Evolutionary conservation across 1,140 invertebrate species (phyloP), one percentile per base, ranked within the genome.

Genomic region (Charaxes varanes): DNA sequence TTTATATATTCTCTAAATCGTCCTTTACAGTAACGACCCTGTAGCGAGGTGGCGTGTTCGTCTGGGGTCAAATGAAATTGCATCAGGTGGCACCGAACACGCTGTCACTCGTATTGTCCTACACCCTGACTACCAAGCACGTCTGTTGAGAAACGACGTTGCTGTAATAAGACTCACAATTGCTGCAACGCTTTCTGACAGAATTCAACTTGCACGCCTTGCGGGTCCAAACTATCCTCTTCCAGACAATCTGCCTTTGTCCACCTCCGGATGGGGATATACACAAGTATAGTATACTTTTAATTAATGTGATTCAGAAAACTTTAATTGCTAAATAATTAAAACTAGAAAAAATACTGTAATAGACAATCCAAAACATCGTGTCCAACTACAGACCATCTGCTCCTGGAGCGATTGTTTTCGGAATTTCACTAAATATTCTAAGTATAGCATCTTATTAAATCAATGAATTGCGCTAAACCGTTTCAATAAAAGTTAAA

Each of bases 261-360:
- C 62, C 8, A 77, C 87, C 1, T 78, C 81, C n/a, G 88, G 88
- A 27, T 90, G 87, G 88, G 88, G 88, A 14, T 62, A 76, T 17
- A 46, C 70, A 6, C 48, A 55, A 38, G 85, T 87, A 54, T n/a
- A n/a, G n/a, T n/a, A n/a, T n/a, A n/a, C n/a, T n/a, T n/a, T n/a
- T n/a, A n/a, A n/a, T n/a, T n/a, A n/a, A n/a, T n/a, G n/a, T n/a
- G n/a, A n/a, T n/a, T n/a, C n/a, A n/a, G n/a, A n/a, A n/a, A n/a
- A n/a, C n/a, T n/a, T n/a, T n/a, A n/a, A n/a, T n/a, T n/a, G n/a
- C n/a, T n/a, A n/a, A n/a, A n/a, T n/a, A n/a, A n/a, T n/a, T n/a
- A n/a, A n/a, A n/a, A n/a, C n/a, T n/a, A n/a, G n/a, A n/a, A n/a
- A n/a, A n/a, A n/a, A n/a, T n/a, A n/a, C n/a, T n/a, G n/a, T n/a